phyloP scores from a whole-genome alignment of 2,113 vertebrate genomes.

The Trogon melanurus region DNA sequence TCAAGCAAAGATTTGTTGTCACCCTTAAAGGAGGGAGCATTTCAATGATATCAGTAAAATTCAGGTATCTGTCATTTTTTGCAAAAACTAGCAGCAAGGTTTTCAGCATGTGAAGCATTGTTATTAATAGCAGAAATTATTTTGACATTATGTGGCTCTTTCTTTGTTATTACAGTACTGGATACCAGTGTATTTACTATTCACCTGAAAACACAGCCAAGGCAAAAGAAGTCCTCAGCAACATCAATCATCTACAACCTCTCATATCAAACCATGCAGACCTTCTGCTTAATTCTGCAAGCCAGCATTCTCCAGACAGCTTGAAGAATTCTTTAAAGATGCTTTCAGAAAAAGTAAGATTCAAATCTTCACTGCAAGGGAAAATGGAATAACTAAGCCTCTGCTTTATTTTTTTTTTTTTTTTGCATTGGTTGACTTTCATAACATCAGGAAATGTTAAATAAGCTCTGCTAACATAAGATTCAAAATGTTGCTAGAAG shows the following conservation, averaged over 20 bases:
- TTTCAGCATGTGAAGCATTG: background rate
- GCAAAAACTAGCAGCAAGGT: background rate
- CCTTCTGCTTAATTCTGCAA: constrained; percentile 90
- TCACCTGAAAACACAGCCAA: constrained; percentile 96
- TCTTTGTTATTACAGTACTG: constrained; percentile 84
- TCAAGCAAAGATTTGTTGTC: background rate
- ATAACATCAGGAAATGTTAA: constrained; percentile 55
- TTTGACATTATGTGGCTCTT: background rate
- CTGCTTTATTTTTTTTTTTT: background rate
- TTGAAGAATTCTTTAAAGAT: constrained; percentile 92
- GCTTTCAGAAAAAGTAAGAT: constrained; percentile 95
- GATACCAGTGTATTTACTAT: constrained; percentile 99
- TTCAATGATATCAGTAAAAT: background rate
- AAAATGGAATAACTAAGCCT: constrained; percentile 52
- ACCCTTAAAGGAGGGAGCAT: background rate
- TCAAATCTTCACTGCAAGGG: constrained; percentile 51
- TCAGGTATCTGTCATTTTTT: background rate
- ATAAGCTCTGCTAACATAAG: constrained; percentile 32
- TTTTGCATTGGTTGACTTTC: constrained; percentile 44
- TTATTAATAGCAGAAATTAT: background rate
- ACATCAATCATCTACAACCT: constrained; percentile 90
- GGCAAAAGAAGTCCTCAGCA: constrained; percentile 94
- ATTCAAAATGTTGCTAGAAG: constrained; percentile 43
- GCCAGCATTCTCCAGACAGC: constrained; percentile 85
- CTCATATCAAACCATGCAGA: constrained; percentile 91